Percentiles rank a stretch among this genome's conserved stretches.
These are phyloP conservation scores for Cardiocondyla obscurior DNA, from an alignment of 1,140 invertebrate species.

Conservation along the genomic window DNA sequence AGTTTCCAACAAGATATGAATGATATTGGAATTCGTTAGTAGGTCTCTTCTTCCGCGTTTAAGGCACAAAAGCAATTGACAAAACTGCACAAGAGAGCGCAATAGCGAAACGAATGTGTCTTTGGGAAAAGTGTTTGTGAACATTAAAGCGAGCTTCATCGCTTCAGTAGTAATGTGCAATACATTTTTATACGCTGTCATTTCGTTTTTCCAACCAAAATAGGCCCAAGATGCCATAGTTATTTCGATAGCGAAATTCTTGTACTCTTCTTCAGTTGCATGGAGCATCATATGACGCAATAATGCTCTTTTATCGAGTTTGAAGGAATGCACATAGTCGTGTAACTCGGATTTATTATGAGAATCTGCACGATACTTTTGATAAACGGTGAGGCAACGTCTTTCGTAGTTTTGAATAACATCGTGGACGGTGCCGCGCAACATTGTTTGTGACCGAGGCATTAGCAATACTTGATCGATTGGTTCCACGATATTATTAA, in stretches of 20 bases:
- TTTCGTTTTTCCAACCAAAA: slow-evolving; percentile 62
- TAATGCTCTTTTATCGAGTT: slow-evolving; percentile 62
- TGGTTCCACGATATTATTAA: slow-evolving; percentile 69
- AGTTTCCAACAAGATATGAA: neutral
- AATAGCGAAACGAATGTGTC: slow-evolving; percentile 58
- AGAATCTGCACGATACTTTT: neutral
- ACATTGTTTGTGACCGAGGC: neutral
- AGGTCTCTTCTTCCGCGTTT: neutral
- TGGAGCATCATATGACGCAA: slow-evolving; percentile 72
- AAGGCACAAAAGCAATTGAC: neutral
- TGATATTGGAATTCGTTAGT: too few species aligned
- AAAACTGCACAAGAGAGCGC: slow-evolving; percentile 41
- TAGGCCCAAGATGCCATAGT: slow-evolving; percentile 47
- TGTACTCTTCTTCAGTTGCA: slow-evolving; percentile 67
- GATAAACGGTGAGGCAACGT: slow-evolving; percentile 68
- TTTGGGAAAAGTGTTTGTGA: slow-evolving; percentile 3
- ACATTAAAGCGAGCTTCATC: slow-evolving; percentile 72
- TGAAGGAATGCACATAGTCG: neutral
- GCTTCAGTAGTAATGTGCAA: slow-evolving; percentile 72
- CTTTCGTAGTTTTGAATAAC: slow-evolving; percentile 74
- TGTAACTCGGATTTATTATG: neutral
- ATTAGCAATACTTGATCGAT: slow-evolving; percentile 71
- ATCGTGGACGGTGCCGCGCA: slow-evolving; percentile 39
- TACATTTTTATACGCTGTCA: slow-evolving; percentile 65
- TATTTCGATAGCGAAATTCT: slow-evolving; percentile 40